Evolutionary conservation across 35 echinoderm and acorn worm genomes (phyloP), one percentile per base, ranked within the genome.

Genomic region (Stichopus chloronotus): DNA sequence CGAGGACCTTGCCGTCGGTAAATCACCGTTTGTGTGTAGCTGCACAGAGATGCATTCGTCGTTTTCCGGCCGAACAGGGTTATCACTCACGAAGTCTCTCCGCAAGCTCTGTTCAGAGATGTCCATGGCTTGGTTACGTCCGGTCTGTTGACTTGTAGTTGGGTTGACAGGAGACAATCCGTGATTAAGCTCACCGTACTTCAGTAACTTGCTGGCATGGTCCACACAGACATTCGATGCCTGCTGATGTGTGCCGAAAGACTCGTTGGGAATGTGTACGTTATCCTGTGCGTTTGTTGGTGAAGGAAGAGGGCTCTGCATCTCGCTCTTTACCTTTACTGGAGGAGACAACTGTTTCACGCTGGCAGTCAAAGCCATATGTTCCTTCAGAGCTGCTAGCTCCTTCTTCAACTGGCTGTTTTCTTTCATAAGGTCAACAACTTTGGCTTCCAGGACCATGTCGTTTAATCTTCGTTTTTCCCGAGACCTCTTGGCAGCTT

Each of bases 391-490:
- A 12, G 81, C 88, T 25, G 56, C 78, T 12, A 99, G 85, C 63
- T 99, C 95, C 12, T 77, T 88, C 81, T 87, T 96, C 22, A 99
- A 86, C 21, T 72, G 68, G 19, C 77, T 83, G 63, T 99, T 99
- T 76, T 99, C 97, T 58, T 94, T 58, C 13, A 93, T 93, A 9
- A 99, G 91, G 16, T 92, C 92, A 14, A 96, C 61, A 30, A 96
- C 95, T 2, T 78, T 90, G 10, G 55, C 63, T 90, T 99, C 97
- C 55, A 99, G 58, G 4, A 96, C 78, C 68, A 94, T 84, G 87
- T 99, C 97, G 55, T 92, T 94, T 8, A 95, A 53, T 4, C 97
- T 92, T 10, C 97, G 91, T 90, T 99, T 99, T 71, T 96, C 95
- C 24, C 97, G 25, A 5, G 97, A 99, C 89, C 95, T 92, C 63